Percentiles rank a stretch among this genome's conserved stretches.
phyloP scores from a whole-genome alignment of 2,797 vertebrate species.

The Amblyraja radiata region DNA sequence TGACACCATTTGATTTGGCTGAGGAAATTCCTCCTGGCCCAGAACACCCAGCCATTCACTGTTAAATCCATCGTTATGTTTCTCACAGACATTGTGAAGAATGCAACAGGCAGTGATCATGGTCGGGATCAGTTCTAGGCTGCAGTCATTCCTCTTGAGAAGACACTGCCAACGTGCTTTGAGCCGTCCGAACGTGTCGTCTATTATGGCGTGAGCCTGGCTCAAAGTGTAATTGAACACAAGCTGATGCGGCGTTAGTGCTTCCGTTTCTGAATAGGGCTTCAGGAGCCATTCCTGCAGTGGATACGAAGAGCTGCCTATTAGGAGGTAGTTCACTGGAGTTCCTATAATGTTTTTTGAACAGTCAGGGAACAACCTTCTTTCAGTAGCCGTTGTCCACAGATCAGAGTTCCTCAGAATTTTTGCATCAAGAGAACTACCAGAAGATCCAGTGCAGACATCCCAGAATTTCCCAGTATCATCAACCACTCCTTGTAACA shows the following conservation, averaged over 20 bases:
- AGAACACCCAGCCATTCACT: constrained; percentile 57
- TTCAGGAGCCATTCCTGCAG: constrained; percentile 61
- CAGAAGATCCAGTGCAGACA: constrained; percentile 53
- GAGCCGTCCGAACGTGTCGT: constrained; percentile 54
- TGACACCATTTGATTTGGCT: constrained; percentile 43
- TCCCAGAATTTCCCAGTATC: constrained; percentile 60
- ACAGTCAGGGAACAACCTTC: constrained; percentile 53
- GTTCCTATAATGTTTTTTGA: constrained; percentile 54
- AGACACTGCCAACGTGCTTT: constrained; percentile 62
- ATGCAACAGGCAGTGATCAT: constrained; percentile 58
- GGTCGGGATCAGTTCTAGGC: constrained; percentile 56
- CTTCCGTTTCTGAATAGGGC: constrained; percentile 50
- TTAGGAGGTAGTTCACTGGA: constrained; percentile 54
- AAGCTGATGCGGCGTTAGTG: constrained; percentile 51
- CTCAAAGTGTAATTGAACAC: constrained; percentile 56
- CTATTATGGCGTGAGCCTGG: constrained; percentile 51
- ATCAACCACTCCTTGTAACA: constrained; percentile 55
- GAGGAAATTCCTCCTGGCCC: constrained; percentile 48
- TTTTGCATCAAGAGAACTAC: constrained; percentile 53
- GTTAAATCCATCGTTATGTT: constrained; percentile 53
- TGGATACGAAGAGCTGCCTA: constrained; percentile 55
- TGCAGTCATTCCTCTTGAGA: constrained; percentile 53
- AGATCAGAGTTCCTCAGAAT: constrained; percentile 58
- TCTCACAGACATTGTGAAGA: constrained; percentile 59
- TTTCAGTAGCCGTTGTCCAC: constrained; percentile 56